These are phyloP conservation scores for Coenonympha arcania DNA, from an alignment of 2,888 invertebrate genomes.

Conservation along the genomic window DNA sequence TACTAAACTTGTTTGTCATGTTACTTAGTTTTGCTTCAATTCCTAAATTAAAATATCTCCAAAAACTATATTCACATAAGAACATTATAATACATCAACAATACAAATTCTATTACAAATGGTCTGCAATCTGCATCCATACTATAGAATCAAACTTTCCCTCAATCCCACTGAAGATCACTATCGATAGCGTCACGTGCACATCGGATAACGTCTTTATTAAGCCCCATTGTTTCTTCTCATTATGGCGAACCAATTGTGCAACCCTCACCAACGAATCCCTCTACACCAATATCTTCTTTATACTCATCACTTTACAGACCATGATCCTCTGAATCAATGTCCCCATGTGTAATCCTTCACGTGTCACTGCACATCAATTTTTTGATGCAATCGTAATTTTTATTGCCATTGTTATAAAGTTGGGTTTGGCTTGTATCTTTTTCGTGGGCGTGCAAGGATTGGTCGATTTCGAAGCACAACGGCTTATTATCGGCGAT, in stretches of 20 bases:
- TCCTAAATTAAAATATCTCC: too few species aligned
- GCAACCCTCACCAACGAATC: conserved; percentile 23
- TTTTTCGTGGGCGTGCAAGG: conserved; percentile 3
- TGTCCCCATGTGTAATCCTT: conserved; percentile 2
- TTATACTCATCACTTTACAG: conserved; percentile 11
- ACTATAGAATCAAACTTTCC: conserved; percentile 12
- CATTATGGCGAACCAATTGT: conserved; percentile 67
- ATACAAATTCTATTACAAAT: background rate
- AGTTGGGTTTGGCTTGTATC: conserved; percentile 12
- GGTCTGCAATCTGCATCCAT: background rate
- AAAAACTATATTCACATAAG: background rate
- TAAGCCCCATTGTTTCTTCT: conserved; percentile 65
- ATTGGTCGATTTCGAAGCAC: conserved; percentile 50
- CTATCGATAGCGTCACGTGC: conserved; percentile 29
- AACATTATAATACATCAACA: background rate
- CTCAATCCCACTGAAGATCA: conserved; percentile 17
- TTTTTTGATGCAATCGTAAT: conserved; percentile 3
- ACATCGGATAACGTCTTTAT: conserved; percentile 60
- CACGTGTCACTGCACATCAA: background rate
- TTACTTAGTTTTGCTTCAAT: too few species aligned
- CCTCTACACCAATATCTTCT: conserved; percentile 12
- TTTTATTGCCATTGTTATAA: conserved; percentile 8
- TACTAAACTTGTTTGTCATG: too few species aligned
- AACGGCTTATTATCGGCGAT: conserved; percentile 62
- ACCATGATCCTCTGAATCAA: conserved; percentile 4